These are phyloP conservation scores for Phacellophora camtschatica DNA, from an alignment of 30 jellyfish, hydroid and myxozoan species.

Conservation along the genomic window DNA sequence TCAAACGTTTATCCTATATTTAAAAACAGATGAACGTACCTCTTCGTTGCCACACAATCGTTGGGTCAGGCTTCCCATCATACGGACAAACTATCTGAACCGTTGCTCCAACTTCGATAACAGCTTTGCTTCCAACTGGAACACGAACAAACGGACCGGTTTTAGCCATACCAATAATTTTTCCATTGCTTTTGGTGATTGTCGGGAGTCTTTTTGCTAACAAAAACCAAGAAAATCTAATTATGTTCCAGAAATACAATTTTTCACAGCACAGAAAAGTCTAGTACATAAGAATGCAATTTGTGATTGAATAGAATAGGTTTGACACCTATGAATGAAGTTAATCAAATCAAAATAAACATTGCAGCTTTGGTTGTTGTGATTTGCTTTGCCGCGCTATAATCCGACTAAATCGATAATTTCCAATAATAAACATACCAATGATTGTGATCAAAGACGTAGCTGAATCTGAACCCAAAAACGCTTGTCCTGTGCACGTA, in stretches of 20 bases:
- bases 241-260: too few species aligned
- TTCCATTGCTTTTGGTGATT: slow-evolving; percentile 27
- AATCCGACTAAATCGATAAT: neutral
- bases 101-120: slow-evolving; percentile 65
- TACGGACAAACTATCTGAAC: slow-evolving; percentile 71
- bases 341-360: too few species aligned
- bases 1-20: too few species aligned
- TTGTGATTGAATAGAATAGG: too few species aligned
- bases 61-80: slow-evolving; percentile 78
- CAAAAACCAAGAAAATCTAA: too few species aligned
- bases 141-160: slow-evolving; percentile 42
- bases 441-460: slow-evolving; percentile 20
- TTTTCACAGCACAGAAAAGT: too few species aligned
- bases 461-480: slow-evolving; percentile 63
- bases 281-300: too few species aligned
- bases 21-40: slow-evolving; percentile 46
- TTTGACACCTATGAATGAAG: too few species aligned
- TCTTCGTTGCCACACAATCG: slow-evolving; percentile 75
- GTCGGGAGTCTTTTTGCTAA: slow-evolving; percentile 71
- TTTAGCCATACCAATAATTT: slow-evolving; percentile 33
- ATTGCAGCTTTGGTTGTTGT: too few species aligned
- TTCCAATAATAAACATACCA: slow-evolving; percentile 10
- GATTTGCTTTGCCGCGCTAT: too few species aligned
- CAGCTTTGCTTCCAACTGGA: slow-evolving; percentile 68
- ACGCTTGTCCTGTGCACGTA: slow-evolving; percentile 39